Evolutionary conservation across 2,888 invertebrate species (phyloP), one percentile per base, ranked within the genome.

Genomic region (Ashinkailepas kermadecensis): DNA sequence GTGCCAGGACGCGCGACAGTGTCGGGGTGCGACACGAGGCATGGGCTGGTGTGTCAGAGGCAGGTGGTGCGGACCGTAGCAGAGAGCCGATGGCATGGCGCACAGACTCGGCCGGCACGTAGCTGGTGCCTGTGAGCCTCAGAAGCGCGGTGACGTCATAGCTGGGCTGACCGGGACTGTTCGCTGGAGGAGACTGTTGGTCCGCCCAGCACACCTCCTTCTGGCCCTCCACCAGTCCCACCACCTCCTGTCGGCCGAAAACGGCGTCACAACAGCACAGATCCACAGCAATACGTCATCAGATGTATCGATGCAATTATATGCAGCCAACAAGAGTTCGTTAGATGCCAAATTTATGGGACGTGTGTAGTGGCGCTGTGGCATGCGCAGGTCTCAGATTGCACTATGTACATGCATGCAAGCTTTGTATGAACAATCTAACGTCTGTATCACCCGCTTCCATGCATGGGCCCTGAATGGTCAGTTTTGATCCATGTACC

Each of bases 151-250:
- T 21, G 23, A 78, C 78, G 58, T 58, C 58, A 13, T 78, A 78
- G 78, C 78, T 58, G 78, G 57, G 57, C 78, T 78, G 78, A n/a
- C 78, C 78, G 11, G 78, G 78, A 58, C 78, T 78, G 78, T 74
- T 13, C 54, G 39, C 23, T 23, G 23, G 57, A 23, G 78, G 58
- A n/a, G 15, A 21, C 57, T 58, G 58, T 57, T 23, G 78, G 58
- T 78, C 78, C 21, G 58, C 78, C 78, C 78, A 78, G 78, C 57
- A 57, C 58, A 78, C 78, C 58, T 78, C 78, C 78, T 78, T 78
- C n/a, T 58, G 57, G 12, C 78, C 78, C 23, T 78, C 78, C 57
- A 78, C 58, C 78, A 78, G 78, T 13, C 23, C 21, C n/a, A 57
- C 23, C 9, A 78, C 11, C 78, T 78, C 78, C 78, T 78, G 78